Percentiles rank a stretch among this genome's conserved stretches.
Evolutionary conservation across 2,888 invertebrate genomes (phyloP).

Genomic region (Drepana falcataria): DNA sequence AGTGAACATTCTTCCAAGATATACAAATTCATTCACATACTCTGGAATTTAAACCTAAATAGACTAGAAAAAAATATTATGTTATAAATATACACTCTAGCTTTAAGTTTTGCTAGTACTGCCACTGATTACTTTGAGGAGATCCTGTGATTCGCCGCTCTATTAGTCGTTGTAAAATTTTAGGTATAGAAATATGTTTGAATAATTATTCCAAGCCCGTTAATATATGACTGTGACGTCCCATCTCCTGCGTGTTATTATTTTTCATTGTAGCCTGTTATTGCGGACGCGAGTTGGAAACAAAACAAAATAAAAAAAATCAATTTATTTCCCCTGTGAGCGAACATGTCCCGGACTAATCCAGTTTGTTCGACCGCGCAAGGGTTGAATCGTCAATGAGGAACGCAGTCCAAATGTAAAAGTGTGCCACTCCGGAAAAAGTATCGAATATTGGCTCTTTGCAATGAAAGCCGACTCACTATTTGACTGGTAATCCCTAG

Average conservation of each 20-base stretch:
- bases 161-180: too few relatives aligned
- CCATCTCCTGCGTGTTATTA: conserved; percentile 55
- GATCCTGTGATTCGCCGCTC: too few relatives aligned
- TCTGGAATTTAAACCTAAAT: too few relatives aligned
- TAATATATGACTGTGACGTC: conserved; percentile 24
- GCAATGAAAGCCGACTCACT: conserved; percentile 55
- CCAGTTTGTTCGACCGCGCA: conserved; percentile 75
- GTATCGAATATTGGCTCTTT: conserved; percentile 63
- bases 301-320: conserved; percentile 65
- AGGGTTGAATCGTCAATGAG: conserved; percentile 77
- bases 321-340: conserved; percentile 74
- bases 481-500: conserved; percentile 45
- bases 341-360: conserved; percentile 73
- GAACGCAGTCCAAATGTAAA: conserved; percentile 66
- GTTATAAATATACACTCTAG: too few relatives aligned
- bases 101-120: too few relatives aligned
- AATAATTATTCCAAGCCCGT: background rate
- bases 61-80: too few relatives aligned
- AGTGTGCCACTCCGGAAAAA: conserved; percentile 56
- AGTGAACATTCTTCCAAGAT: too few relatives aligned
- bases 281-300: conserved; percentile 59
- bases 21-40: too few relatives aligned
- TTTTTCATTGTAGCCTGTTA: conserved; percentile 65
- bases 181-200: too few relatives aligned
- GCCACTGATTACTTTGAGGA: too few relatives aligned